phyloP scores from a whole-genome alignment of 1,140 invertebrate genomes.

The Sycobia sp. region DNA sequence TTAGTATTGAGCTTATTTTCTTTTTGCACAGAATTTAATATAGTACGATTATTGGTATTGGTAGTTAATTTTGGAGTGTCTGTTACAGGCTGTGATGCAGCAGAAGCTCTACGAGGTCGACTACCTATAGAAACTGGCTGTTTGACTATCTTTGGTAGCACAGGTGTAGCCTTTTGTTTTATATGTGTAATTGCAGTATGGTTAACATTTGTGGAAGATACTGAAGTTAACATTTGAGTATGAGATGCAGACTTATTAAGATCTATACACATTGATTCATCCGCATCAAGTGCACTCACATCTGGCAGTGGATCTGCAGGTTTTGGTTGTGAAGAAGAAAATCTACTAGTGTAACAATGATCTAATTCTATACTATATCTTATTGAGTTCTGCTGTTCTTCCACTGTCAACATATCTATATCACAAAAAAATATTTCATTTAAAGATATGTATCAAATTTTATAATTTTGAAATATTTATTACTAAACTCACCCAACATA shows the following conservation, averaged over 20 bases:
- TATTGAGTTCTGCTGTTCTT: conserved; percentile 57
- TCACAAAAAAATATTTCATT: conserved; percentile 34
- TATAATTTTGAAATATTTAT: neutral
- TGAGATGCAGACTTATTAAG: conserved; percentile 31
- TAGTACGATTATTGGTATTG: conserved; percentile 8
- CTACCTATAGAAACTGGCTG: conserved; percentile 20
- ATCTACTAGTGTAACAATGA: conserved; percentile 59
- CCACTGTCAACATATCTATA: conserved; percentile 59
- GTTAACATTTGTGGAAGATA: conserved; percentile 32
- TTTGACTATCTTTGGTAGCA: conserved; percentile 26
- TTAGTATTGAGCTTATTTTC: conserved; percentile 27
- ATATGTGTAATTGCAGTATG: conserved; percentile 30
- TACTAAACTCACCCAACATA: conserved; percentile 61
- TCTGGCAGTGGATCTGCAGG: conserved; percentile 51
- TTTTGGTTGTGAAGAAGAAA: conserved; percentile 52
- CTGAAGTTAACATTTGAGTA: conserved; percentile 14
- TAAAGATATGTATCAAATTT: conserved; percentile 11
- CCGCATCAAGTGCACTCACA: conserved; percentile 45
- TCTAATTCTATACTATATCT: conserved; percentile 56
- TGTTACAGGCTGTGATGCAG: conserved; percentile 15
- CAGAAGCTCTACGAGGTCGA: conserved; percentile 22
- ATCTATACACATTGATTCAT: conserved; percentile 42
- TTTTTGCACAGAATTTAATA: conserved; percentile 20
- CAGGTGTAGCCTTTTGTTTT: conserved; percentile 37
- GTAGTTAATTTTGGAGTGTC: conserved; percentile 36